Conservation (phyloP, 2,113 vertebrate genomes). For the Eclectus roratus region DNA sequence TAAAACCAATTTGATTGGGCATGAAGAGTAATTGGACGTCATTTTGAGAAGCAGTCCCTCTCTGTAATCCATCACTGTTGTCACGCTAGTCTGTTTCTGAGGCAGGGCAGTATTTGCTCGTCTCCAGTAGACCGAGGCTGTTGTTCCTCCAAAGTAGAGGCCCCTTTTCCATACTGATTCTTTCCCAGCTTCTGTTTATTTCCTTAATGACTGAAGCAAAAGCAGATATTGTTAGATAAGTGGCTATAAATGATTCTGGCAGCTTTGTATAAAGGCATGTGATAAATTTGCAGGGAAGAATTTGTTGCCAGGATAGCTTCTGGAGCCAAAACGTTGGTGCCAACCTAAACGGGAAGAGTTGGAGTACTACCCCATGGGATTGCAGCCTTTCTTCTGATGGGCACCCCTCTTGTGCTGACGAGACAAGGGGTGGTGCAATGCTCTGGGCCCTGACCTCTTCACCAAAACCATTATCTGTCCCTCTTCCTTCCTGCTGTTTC, state of each 20-base stretch:
- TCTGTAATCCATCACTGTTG: slow-evolving; percentile 33
- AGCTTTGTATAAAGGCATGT: slow-evolving; percentile 9
- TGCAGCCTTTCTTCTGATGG: not conserved
- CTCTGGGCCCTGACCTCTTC: not conserved
- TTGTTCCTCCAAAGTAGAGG: not conserved
- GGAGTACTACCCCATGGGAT: not conserved
- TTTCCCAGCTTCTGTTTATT: slow-evolving; percentile 19
- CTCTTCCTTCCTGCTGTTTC: not conserved
- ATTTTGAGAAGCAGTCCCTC: slow-evolving; percentile 8
- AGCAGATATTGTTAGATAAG: slow-evolving; percentile 47
- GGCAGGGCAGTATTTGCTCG: not conserved
- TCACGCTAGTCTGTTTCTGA: slow-evolving; percentile 32
- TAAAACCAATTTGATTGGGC: slow-evolving; percentile 45
- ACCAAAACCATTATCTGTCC: not conserved
- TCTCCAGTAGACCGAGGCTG: not conserved
- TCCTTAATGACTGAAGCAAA: slow-evolving; percentile 32
- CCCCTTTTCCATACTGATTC: not conserved
- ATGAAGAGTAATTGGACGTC: slow-evolving; percentile 18
- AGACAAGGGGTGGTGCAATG: accelerated
- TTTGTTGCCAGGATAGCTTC: slow-evolving; percentile 21
- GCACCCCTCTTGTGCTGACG: accelerated
- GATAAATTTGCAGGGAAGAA: slow-evolving; percentile 25
- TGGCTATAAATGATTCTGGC: slow-evolving; percentile 46
- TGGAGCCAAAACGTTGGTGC: not conserved
- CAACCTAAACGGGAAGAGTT: not conserved